A percentile compares a stretch with the other conserved stretches of the same genome.
Conservation (phyloP, 2,888 invertebrate genomes). For the Seira musarum region DNA sequence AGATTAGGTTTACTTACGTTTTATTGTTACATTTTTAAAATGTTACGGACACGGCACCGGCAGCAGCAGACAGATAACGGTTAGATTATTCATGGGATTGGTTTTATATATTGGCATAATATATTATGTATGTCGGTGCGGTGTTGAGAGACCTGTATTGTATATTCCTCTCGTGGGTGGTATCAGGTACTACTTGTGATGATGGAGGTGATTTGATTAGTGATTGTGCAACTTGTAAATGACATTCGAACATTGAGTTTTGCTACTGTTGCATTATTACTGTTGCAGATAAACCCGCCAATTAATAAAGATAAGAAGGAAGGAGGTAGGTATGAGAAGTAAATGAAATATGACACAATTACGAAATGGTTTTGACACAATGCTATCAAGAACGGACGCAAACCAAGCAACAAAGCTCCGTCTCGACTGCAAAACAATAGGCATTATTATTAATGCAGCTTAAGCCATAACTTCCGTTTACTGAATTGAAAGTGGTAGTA, state of each 20-base stretch:
- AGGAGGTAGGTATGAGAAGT: neutral
- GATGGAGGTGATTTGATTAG: too few species aligned
- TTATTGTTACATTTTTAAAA: conserved; percentile 2
- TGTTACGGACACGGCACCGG: neutral
- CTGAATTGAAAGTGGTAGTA: conserved; percentile 9
- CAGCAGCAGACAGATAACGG: conserved; percentile 1
- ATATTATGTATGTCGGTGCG: neutral
- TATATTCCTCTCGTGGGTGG: too few species aligned
- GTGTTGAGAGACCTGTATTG: too few species aligned
- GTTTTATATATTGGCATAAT: neutral
- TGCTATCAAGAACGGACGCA: neutral
- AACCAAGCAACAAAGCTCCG: neutral
- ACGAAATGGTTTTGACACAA: conserved; percentile 3
- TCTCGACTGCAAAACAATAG: conserved; percentile 2
- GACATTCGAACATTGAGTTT: too few species aligned
- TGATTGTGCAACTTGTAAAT: too few species aligned
- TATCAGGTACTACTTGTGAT: too few species aligned
- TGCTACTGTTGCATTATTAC: too few species aligned
- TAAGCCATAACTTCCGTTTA: conserved; percentile 11
- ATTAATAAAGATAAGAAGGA: too few species aligned
- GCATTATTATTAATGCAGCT: neutral
- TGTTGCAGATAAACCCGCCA: too few species aligned
- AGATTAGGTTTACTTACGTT: conserved; percentile 1
- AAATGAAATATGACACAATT: conserved; percentile 7
- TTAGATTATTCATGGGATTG: neutral